Evolutionary conservation across 2,888 invertebrate species (phyloP), one percentile per base, ranked within the genome.

Genomic region (Hololepta plana): DNA sequence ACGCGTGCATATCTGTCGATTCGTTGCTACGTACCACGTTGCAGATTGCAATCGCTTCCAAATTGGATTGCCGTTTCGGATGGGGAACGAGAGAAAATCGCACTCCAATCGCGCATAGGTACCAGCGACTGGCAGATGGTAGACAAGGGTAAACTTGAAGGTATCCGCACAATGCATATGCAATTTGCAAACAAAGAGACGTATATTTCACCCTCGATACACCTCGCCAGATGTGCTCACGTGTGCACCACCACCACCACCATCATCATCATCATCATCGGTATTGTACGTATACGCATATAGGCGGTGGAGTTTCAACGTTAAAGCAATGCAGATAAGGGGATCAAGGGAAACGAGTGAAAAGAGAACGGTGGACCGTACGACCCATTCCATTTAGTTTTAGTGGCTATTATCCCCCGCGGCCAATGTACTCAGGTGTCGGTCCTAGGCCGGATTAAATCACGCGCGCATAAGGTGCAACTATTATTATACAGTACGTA

Each of bases 401-500:
- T 53, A 52, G 49, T 48, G 46, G 43, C 47, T 40, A 49, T 54
- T 49, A 51, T 46, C 45, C 49, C 49, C 38, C 39, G 35, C 43
- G 48, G 49, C 43, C 51, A 50, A 51, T 53, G 53, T 53, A 51
- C 54, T 55, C 55, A 55, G 55, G 55, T 55, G 55, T 54, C 43
- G 49, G 38, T 37, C 47, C 47, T 44, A 41, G 51, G 47, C 40
- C 39, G 52, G 53, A 54, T 55, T 54, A 53, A 54, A 54, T 54
- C 55, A 50, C 53, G 50, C 43, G 41, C 40, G 39, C 38, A 43
- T 43, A 45, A 47, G 49, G 49, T 47, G 45, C 35, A 33, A 36
- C n/a, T n/a, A n/a, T n/a, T n/a, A n/a, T n/a, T n/a, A n/a, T n/a
- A n/a, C n/a, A 29, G 27, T 24, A 30, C 29, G 7, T 15, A 25